These are phyloP conservation scores for Strigops habroptila DNA, from an alignment of 2,113 vertebrate genomes.

Conservation along the genomic window DNA sequence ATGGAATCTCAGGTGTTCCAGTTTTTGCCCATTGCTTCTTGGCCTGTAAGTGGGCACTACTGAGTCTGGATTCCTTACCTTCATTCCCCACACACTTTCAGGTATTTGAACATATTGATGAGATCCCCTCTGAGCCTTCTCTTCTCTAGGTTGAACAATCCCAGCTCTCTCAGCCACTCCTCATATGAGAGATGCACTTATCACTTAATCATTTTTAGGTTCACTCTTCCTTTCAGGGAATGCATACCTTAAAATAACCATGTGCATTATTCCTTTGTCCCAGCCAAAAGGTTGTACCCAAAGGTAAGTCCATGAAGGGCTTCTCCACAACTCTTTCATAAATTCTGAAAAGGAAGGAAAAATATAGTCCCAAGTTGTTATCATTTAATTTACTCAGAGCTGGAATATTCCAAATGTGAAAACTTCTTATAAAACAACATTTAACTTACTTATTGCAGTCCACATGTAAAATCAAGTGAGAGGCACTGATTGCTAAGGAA, in stretches of 20 bases:
- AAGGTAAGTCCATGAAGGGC: conserved; percentile 88
- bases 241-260: conserved; percentile 91
- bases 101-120: background rate
- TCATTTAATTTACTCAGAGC: background rate
- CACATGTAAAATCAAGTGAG: conserved; percentile 89
- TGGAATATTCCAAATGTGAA: background rate
- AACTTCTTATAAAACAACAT: background rate
- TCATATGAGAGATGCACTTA: background rate
- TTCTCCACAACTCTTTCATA: conserved; percentile 94
- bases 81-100: background rate
- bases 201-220: background rate
- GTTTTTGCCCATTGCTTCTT: background rate
- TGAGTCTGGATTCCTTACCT: background rate
- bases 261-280: conserved; percentile 95
- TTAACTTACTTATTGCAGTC: conserved; percentile 94
- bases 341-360: conserved; percentile 78
- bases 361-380: background rate
- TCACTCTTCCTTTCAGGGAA: background rate
- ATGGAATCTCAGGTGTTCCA: background rate
- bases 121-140: background rate
- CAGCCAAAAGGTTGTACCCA: conserved; percentile 90
- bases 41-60: background rate
- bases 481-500: conserved; percentile 91
- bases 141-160: background rate
- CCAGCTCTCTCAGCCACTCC: background rate